phyloP scores from a whole-genome alignment of 2,113 vertebrate species.

The Tachycineta bicolor region DNA sequence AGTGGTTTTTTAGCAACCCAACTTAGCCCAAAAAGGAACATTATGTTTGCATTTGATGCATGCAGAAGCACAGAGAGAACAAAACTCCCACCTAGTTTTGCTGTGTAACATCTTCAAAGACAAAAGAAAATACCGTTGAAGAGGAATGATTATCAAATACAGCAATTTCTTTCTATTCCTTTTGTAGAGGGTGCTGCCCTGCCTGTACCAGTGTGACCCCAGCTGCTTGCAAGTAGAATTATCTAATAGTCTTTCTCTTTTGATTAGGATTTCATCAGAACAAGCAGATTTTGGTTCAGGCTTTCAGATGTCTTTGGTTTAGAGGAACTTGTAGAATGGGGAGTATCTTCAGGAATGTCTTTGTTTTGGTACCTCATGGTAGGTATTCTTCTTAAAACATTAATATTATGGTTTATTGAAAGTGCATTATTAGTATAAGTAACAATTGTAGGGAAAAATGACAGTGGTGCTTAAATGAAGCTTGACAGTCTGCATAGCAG shows the following conservation, averaged over 20 bases:
- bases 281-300: background rate
- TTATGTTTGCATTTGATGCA: background rate
- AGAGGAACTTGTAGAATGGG: background rate
- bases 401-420: constrained; percentile 17
- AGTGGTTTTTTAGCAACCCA: background rate
- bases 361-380: background rate
- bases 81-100: background rate
- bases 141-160: background rate
- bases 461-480: constrained; percentile 67
- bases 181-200: background rate
- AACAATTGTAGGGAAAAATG: constrained; percentile 66
- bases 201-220: background rate
- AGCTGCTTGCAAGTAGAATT: background rate
- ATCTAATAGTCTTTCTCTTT: background rate
- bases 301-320: background rate
- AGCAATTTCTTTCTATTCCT: background rate
- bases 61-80: background rate
- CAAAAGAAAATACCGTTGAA: background rate
- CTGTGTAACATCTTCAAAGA: background rate
- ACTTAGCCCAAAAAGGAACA: background rate
- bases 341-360: background rate
- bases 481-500: constrained; percentile 72
- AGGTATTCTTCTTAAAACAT: constrained; percentile 26
- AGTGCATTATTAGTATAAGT: constrained; percentile 58
- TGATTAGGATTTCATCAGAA: background rate